A percentile compares a stretch with the other conserved stretches of the same genome.
Evolutionary conservation across 2,888 invertebrate species (phyloP).

Genomic region (Stenodema calcarata): DNA sequence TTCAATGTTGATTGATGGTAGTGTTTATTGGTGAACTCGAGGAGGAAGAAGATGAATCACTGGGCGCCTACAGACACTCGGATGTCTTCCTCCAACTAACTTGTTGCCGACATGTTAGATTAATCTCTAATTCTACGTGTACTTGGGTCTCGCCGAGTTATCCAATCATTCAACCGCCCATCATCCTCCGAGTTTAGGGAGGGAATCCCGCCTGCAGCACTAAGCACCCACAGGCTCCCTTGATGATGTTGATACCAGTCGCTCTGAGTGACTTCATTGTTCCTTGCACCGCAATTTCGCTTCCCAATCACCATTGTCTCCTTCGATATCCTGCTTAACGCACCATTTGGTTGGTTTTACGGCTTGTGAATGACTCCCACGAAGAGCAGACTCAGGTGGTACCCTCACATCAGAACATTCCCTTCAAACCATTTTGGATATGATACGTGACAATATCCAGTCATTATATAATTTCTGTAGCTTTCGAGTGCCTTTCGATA

Average conservation of each 20-base stretch:
- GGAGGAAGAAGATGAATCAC: slow-evolving; percentile 53
- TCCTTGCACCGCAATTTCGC: neutral
- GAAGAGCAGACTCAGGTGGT: too few species aligned
- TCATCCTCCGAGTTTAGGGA: slow-evolving; percentile 12
- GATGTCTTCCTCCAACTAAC: slow-evolving; percentile 49
- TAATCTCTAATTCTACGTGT: slow-evolving; percentile 45
- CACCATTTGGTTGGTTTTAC: neutral
- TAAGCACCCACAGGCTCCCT: neutral
- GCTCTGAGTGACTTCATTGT: neutral
- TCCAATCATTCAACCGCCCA: slow-evolving; percentile 42
- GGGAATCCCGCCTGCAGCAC: neutral
- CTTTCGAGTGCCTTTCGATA: too few species aligned
- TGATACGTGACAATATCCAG: too few species aligned
- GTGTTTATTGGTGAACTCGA: slow-evolving; percentile 50
- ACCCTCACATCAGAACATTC: too few species aligned
- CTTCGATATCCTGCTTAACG: neutral
- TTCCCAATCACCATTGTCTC: neutral
- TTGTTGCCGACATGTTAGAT: slow-evolving; percentile 49
- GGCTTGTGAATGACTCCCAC: too few species aligned
- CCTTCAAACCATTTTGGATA: too few species aligned
- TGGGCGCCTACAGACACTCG: slow-evolving; percentile 39
- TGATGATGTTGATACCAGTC: neutral
- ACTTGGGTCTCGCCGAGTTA: slow-evolving; percentile 30
- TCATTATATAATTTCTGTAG: too few species aligned
- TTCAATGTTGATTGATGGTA: slow-evolving; percentile 54